A percentile compares a stretch with the other conserved stretches of the same genome.
phyloP scores from a whole-genome alignment of 2,113 vertebrate species.

The Erythrocercus mccallii region DNA sequence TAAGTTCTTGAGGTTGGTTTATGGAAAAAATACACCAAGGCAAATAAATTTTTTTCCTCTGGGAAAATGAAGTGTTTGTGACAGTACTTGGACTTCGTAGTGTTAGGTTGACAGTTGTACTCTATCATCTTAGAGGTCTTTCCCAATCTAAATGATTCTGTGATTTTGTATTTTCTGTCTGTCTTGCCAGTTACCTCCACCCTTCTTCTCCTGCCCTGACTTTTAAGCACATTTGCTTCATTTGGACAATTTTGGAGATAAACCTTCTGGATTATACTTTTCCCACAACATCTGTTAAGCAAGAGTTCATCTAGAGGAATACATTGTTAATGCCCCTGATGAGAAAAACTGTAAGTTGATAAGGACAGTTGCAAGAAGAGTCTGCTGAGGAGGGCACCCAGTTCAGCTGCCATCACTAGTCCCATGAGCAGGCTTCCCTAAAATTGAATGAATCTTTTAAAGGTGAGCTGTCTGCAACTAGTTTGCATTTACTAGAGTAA shows the following conservation, averaged over 20 bases:
- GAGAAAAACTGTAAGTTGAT: neutral
- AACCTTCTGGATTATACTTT: neutral
- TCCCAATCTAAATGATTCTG: neutral
- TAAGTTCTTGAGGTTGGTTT: neutral
- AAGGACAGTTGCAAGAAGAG: neutral
- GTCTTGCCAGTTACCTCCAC: neutral
- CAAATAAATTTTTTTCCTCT: neutral
- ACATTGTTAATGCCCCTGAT: neutral
- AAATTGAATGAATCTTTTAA: neutral
- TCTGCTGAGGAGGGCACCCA: neutral
- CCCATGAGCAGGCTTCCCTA: neutral
- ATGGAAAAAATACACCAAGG: neutral
- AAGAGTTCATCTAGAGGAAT: neutral
- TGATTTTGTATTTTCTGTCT: neutral
- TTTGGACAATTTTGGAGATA: neutral
- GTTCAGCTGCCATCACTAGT: neutral
- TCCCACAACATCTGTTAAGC: neutral
- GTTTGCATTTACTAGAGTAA: neutral
- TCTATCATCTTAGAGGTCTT: neutral
- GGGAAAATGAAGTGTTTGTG: neutral
- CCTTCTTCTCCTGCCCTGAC: neutral
- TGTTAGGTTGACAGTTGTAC: neutral
- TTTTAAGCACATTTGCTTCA: neutral
- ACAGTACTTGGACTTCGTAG: neutral
- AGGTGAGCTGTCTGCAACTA: neutral